These are phyloP conservation scores for Cryptomyrus ogoouensis DNA, from an alignment of 2,113 vertebrate genomes.

Conservation along the genomic window DNA sequence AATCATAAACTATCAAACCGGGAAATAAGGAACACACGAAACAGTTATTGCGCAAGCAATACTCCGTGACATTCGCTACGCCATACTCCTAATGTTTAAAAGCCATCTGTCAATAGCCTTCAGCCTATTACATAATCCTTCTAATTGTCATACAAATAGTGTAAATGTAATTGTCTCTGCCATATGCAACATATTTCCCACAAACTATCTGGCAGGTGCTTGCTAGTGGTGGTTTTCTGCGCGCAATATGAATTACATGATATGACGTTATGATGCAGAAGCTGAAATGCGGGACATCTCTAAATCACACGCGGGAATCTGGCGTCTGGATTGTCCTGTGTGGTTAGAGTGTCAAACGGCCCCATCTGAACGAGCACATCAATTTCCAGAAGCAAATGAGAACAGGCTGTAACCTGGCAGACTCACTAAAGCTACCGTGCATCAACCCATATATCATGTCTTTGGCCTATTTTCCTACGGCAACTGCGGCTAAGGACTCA, in stretches of 20 bases:
- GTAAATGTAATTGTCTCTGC: slow-evolving; percentile 1
- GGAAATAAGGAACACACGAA: slow-evolving; percentile 7
- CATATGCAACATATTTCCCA: neutral
- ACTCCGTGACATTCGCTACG: neutral
- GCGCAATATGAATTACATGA: neutral
- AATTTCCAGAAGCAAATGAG: slow-evolving; percentile 10
- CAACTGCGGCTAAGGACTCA: neutral
- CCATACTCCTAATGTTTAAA: neutral
- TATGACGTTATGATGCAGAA: neutral
- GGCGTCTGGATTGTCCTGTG: neutral
- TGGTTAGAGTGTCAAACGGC: neutral
- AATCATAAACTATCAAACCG: neutral
- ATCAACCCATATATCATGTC: neutral
- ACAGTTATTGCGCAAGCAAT: slow-evolving; percentile 11
- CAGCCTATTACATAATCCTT: neutral
- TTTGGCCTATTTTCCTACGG: neutral
- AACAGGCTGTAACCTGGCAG: neutral
- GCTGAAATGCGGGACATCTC: neutral
- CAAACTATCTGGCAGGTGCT: slow-evolving; percentile 1
- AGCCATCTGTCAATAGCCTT: slow-evolving; percentile 11
- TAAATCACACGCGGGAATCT: neutral
- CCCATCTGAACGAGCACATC: slow-evolving; percentile 5
- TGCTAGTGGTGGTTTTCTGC: neutral
- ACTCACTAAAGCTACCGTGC: neutral
- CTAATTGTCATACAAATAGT: neutral